These are phyloP conservation scores for Eriosoma lanigerum DNA, from an alignment of 1,140 invertebrate genomes.

Conservation along the genomic window DNA sequence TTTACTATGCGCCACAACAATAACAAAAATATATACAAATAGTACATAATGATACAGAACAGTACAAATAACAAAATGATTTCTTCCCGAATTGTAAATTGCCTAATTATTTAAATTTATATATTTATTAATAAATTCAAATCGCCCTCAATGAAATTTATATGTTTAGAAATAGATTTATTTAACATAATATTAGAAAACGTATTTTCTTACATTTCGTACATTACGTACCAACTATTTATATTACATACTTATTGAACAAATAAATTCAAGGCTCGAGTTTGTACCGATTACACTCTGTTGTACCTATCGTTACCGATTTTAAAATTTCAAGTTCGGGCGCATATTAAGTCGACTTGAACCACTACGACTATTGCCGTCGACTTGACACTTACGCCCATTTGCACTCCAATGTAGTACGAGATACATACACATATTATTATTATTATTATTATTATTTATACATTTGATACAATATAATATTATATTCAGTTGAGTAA, in stretches of 20 bases:
- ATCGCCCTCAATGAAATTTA: no score
- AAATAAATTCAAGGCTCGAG: not conserved
- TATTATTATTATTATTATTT: not conserved
- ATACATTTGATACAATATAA: not conserved
- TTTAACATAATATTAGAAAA: no score
- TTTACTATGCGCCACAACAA: slow-evolving; percentile 9
- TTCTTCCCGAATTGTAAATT: no score
- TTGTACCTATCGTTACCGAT: not conserved
- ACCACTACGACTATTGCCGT: no score
- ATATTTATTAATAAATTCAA: no score
- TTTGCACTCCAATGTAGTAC: slow-evolving; percentile 28
- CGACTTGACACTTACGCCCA: not conserved
- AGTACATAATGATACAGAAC: no score
- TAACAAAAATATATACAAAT: no score
- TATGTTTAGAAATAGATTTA: no score
- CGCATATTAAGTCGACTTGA: not conserved
- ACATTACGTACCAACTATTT: no score
- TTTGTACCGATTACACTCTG: not conserved
- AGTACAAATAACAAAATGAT: no score
- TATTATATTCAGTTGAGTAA: not conserved
- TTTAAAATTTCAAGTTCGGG: not conserved
- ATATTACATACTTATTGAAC: not conserved
- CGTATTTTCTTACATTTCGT: no score
- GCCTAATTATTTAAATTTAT: no score
- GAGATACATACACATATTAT: not conserved